Percentiles rank a stretch among this genome's conserved stretches.
Evolutionary conservation across 2,888 invertebrate species (phyloP).

Genomic region (Scrobipalpa atriplicella): DNA sequence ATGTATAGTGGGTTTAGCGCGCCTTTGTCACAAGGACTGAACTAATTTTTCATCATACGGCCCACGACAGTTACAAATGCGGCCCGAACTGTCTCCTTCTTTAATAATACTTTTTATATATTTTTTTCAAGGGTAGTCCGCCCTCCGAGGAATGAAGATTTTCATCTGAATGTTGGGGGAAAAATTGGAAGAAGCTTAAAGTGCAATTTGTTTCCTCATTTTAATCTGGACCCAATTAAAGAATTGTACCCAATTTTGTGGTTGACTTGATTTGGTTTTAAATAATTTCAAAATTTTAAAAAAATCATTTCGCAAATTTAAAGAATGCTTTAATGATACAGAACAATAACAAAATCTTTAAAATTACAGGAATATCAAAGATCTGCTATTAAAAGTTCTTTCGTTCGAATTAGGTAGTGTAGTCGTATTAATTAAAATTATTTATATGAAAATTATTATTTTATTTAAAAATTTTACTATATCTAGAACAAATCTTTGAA

Average conservation of each 20-base stretch:
- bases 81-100: conserved; percentile 82
- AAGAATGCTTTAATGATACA: too few species aligned
- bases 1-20: conserved; percentile 75
- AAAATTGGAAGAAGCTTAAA: conserved; percentile 75
- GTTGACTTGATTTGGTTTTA: too few species aligned
- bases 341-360: too few species aligned
- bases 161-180: conserved; percentile 68
- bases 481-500: too few species aligned
- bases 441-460: too few species aligned
- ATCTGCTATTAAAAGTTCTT: too few species aligned
- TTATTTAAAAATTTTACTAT: too few species aligned
- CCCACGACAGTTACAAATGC: conserved; percentile 82
- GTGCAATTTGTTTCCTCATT: conserved; percentile 69
- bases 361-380: too few species aligned
- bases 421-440: too few species aligned
- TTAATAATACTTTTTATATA: conserved; percentile 82
- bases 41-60: conserved; percentile 84
- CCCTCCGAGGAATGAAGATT: conserved; percentile 76
- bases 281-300: too few species aligned
- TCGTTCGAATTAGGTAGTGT: too few species aligned
- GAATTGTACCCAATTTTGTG: conserved; percentile 25
- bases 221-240: conserved; percentile 60
- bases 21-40: conserved; percentile 81
- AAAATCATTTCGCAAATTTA: too few species aligned
- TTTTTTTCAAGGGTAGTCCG: conserved; percentile 78